These are phyloP conservation scores for Strigamia crassipes DNA, from an alignment of 2,888 invertebrate genomes.

Conservation along the genomic window DNA sequence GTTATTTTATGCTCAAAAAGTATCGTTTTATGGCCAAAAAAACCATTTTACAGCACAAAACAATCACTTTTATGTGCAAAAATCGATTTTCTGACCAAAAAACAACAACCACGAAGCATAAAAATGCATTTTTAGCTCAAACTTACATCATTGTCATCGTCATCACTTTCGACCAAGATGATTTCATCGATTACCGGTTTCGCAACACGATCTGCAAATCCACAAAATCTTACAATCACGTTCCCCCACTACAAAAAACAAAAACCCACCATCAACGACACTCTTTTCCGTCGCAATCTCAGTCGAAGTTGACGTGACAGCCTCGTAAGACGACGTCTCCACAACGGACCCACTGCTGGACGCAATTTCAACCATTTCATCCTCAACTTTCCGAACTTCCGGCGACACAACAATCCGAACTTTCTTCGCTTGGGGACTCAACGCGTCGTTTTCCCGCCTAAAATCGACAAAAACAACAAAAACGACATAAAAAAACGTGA, in stretches of 20 bases:
- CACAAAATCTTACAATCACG: too few species aligned
- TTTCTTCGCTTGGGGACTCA: background rate
- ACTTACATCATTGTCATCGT: background rate
- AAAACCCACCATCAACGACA: background rate
- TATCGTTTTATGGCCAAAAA: too few species aligned
- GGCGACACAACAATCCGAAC: background rate
- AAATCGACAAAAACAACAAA: background rate
- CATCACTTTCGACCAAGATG: conserved; percentile 48
- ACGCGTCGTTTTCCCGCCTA: background rate
- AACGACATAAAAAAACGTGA: background rate
- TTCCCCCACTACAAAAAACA: too few species aligned
- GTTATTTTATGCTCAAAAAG: too few species aligned
- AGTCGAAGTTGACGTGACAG: background rate
- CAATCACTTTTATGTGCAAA: too few species aligned
- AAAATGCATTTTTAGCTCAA: too few species aligned
- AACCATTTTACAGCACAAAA: too few species aligned
- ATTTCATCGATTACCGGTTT: conserved; percentile 48
- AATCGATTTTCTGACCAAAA: too few species aligned
- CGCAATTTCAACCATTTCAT: background rate
- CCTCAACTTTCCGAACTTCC: background rate
- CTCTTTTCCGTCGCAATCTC: background rate
- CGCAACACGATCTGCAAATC: background rate
- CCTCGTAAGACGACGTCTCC: background rate
- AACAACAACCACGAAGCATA: too few species aligned
- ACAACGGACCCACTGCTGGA: background rate